Base-by-base conservation (phyloP, 1,140 invertebrate genomes). In the Meloidogyne hapla region DNA sequence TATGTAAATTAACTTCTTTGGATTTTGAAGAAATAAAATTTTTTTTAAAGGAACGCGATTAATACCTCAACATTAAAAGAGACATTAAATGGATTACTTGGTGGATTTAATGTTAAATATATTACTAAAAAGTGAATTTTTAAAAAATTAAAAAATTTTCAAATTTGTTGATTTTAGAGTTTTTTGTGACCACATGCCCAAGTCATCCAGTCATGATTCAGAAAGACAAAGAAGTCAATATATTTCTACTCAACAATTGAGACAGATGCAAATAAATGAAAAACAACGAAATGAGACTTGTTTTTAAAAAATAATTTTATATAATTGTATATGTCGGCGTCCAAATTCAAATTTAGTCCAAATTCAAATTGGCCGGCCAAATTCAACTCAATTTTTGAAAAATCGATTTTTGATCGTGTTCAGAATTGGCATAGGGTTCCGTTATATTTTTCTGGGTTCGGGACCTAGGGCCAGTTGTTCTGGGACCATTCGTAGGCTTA, bases 51-150 rank as follows among this genome's bases (percentile, higher is more conserved):
- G 45, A 18, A 65, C 25, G 69, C n/a, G 8, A 10, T 45, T 33
- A 64, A 82, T 10, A n/a, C 63, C 15, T 65, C 23, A 21, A 63
- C 75, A 21, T 74, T 82, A 33, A 83, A 75, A 63, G 33, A 82
- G 12, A 78, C 81, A 33, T 21, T 82, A 12, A 81, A 81, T 21
- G 74, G 84, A 45, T 69, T 82, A 62, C 40, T 82, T 28, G 45
- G 38, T 21, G 82, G 79, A n/a, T 82, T 74, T 18, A 81, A 82
- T 66, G 74, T 74, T 26, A 80, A 84, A 66, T 82, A 78, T 75
- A 42, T 83, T 1, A 79, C 81, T 18, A 80, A 74, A 67, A 82
- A 68, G 81, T 80, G n/a, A 66, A 15, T 1, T 18, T 10, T 75
- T 18, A 18, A 25, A 42, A 25, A 28, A 66, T 15, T 25, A 13